Evolutionary conservation across 2,113 vertebrate species (phyloP).

Genomic region (Sinocyclocheilus maitianheensis): DNA sequence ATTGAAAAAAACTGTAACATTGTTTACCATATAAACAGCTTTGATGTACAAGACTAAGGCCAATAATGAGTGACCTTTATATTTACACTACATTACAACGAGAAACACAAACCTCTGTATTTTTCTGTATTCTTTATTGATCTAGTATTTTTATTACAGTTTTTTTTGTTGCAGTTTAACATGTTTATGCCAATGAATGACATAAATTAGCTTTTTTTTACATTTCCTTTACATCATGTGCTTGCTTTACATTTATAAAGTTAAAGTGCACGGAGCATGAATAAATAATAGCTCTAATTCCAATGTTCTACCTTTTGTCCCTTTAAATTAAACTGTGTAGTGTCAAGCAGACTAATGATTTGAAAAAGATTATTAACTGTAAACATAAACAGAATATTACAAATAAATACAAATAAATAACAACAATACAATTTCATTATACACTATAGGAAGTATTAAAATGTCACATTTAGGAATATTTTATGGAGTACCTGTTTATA

Average conservation of each 20-base stretch:
- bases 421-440: background rate
- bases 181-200: background rate
- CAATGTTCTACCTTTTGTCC: background rate
- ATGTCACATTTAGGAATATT: background rate
- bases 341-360: background rate
- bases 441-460: background rate
- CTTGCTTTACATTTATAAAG: background rate
- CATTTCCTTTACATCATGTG: background rate
- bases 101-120: background rate
- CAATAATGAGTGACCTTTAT: background rate
- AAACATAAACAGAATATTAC: background rate
- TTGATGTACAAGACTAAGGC: background rate
- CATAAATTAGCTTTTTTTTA: background rate
- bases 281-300: background rate
- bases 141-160: background rate
- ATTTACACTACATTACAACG: background rate
- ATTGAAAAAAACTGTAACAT: background rate
- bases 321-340: background rate
- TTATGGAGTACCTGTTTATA: background rate
- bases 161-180: background rate
- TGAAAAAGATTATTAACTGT: background rate
- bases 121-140: background rate
- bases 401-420: slow-evolving; percentile 37
- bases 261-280: background rate
- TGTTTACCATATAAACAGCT: background rate